These are phyloP conservation scores for Rhadinocentrus ornatus DNA, from an alignment of 2,797 vertebrate species.

Conservation along the genomic window DNA sequence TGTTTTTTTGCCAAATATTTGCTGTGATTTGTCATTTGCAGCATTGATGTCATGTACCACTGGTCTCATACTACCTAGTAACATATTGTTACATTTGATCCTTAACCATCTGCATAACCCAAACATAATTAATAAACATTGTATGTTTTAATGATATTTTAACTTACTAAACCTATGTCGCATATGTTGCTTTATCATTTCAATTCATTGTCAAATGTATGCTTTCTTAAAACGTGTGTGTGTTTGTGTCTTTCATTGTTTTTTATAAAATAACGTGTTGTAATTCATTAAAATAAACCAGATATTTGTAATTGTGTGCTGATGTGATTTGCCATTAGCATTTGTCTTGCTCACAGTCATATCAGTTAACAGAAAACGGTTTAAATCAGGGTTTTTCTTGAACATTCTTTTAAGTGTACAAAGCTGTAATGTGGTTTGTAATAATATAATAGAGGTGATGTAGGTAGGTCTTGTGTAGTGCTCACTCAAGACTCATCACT, in stretches of 20 bases:
- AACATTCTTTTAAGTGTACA: constrained; percentile 5
- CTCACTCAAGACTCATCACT: constrained; percentile 32
- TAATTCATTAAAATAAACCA: constrained; percentile 74
- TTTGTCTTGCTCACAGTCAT: constrained; percentile 30
- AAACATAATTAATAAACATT: constrained; percentile 18
- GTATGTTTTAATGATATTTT: constrained; percentile 30
- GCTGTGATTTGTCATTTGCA: constrained; percentile 31
- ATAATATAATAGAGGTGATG: constrained; percentile 11
- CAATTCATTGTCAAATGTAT: constrained; percentile 37
- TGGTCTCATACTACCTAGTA: constrained; percentile 23
- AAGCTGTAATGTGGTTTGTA: constrained; percentile 2
- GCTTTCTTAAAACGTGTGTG: neutral
- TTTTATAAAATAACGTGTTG: constrained; percentile 34
- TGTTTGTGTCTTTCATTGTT: constrained; percentile 32
- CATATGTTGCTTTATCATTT: constrained; percentile 22
- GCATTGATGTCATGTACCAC: constrained; percentile 13
- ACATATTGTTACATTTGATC: constrained; percentile 41
- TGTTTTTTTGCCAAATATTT: constrained; percentile 34
- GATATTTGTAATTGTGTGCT: constrained; percentile 52
- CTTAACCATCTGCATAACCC: constrained; percentile 28
- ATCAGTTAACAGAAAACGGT: constrained; percentile 2
- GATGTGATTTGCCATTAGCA: constrained; percentile 54
- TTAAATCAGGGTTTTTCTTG: neutral
- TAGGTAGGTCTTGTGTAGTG: constrained; percentile 25
- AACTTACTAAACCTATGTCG: constrained; percentile 5